Base-by-base conservation (phyloP, 1,140 invertebrate species). In the Drosophila jambulina region DNA sequence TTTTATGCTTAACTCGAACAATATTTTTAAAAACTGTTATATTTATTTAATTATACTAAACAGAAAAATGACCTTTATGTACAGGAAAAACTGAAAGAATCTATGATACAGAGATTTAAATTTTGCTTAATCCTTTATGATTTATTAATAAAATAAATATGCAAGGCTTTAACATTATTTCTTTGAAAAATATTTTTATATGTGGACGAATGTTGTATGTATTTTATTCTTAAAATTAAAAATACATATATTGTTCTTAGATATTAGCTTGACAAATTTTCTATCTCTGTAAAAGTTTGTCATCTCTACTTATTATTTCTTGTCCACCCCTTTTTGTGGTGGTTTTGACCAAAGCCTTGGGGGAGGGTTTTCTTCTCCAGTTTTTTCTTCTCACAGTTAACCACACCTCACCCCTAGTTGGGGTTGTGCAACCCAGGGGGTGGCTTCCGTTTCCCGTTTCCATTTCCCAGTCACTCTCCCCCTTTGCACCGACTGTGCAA, bases 401-500 rank as follows among this genome's bases (percentile, higher is more conserved):
- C 59, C 65, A 48, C 34, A 64, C 42, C 43, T 63, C 45, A 40
- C 60, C 42, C 64, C 19, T 23, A 13, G 19, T 46, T 32, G 29
- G 48, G 45, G 25, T 64, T 75, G 53, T 76, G 71, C 74, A 51
- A 57, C 54, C 60, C 61, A 56, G n/a, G 32, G 71, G 72, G 54
- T 67, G 61, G 62, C 58, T 70, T 62, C 64, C 71, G 32, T 29
- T 58, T 75, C 25, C 59, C 72, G 21, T 45, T 63, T 64, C 49
- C 59, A 25, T 34, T 42, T 54, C 57, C 42, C 61, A 32, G n/a
- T 23, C 27, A 32, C 38, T 25, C 19, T 19, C 3, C 5, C 10
- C 12, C 23, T 12, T 40, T 70, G 62, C 75, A 57, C 53, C 29
- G 34, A 43, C 32, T 72, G 70, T 75, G 80, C 84, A 87, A 87